Evolutionary conservation across 2,888 invertebrate genomes (phyloP), one percentile per base, ranked within the genome.

Genomic region (Pardosa pseudoannulata): DNA sequence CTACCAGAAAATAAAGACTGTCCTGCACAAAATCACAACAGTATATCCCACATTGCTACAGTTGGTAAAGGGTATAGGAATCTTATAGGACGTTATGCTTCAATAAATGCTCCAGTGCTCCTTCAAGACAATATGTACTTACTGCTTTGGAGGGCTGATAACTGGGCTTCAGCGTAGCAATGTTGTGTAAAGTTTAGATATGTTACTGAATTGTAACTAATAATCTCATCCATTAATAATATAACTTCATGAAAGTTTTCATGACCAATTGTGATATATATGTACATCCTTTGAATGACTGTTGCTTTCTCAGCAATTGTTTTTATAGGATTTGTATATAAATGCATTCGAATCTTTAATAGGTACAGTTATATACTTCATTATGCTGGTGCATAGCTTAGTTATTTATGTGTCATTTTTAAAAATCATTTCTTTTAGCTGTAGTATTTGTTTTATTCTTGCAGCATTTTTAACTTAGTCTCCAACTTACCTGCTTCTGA

Each of bases 41-140:
- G 32, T 11, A 70, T 87, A 91, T 94, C 91, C 27, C 88, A 90
- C 70, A 81, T 97, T 88, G 96, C 95, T 0, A 96, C 96, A 0
- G 94, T 97, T 87, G 97, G 97, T 0, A 93, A 94, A 89, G 96
- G 97, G 0, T 97, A 97, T 91, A 94, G 97, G 16, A 96, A 95
- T 88, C 93, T 97, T 72, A 91, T 93, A 62, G 89, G 90, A 46
- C 90, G 92, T 7, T 92, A 91, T 88, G 90, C 90, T 13, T 90
- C 82, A 32, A 70, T 75, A n/a, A 68, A 88, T 75, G 76, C 88
- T 19, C 85, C 88, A 7, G 9, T 46, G 5, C 70, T 81, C 11
- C 67, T 76, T 3, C 89, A 90, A 73, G 79, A 92, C 88, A 92
- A 94, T 27, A 94, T 93, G 92, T 94, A 95, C 91, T 94, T 95